Evolutionary conservation across 2,113 vertebrate genomes (phyloP).

Genomic region (Prochilodus magdalenae): DNA sequence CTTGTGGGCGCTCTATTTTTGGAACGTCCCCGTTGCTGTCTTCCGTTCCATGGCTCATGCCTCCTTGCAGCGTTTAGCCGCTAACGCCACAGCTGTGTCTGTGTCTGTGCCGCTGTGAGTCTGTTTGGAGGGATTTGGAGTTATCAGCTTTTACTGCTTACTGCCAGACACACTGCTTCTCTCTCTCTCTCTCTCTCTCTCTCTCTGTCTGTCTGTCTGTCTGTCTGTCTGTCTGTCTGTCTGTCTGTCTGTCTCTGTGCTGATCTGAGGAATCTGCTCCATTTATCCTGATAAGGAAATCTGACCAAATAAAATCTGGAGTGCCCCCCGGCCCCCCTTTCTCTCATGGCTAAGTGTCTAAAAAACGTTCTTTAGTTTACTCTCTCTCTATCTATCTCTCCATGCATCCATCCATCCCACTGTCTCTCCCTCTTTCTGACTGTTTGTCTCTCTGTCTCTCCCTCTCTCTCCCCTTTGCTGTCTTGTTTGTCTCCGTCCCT

Average conservation of each 20-base stretch:
- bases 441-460: too few species aligned
- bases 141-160: background rate
- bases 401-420: too few species aligned
- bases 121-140: background rate
- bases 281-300: too few species aligned
- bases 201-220: conserved; percentile 33
- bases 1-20: background rate
- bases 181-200: conserved; percentile 9
- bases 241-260: too few species aligned
- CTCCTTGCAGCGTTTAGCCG: too few species aligned
- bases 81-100: background rate
- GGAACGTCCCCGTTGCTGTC: background rate
- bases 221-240: conserved; percentile 25
- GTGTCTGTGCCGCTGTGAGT: background rate
- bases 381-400: too few species aligned
- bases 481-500: too few species aligned
- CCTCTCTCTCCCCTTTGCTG: too few species aligned
- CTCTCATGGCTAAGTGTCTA: conserved; percentile 9
- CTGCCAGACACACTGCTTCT: background rate
- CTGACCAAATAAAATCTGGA: too few species aligned
- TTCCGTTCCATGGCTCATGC: background rate
- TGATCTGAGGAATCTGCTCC: too few species aligned
- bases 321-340: background rate
- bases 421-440: too few species aligned
- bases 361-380: too few species aligned